A percentile compares a stretch with the other conserved stretches of the same genome.
These are phyloP conservation scores for Tapirus indicus DNA, from an alignment of 2,797 vertebrate species.

Conservation along the genomic window DNA sequence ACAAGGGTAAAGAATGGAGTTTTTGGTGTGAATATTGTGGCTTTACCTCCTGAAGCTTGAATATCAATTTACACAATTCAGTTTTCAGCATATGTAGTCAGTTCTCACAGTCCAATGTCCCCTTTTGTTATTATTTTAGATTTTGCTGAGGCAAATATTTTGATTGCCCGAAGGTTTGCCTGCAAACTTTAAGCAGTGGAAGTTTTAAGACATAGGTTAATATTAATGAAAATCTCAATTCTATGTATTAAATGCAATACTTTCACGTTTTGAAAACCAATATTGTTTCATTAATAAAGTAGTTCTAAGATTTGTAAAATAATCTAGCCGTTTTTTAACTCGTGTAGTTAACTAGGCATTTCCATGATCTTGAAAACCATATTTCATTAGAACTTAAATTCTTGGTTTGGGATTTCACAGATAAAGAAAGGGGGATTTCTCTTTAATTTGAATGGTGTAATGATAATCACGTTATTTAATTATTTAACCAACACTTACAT, in stretches of 20 bases:
- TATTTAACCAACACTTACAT: neutral
- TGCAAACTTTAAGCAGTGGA: conserved; percentile 50
- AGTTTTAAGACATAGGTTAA: conserved; percentile 67
- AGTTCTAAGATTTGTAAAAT: neutral
- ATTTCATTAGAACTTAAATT: conserved; percentile 50
- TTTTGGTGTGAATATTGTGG: conserved; percentile 7
- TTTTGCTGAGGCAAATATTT: conserved; percentile 77
- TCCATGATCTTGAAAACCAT: neutral
- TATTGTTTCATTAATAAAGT: conserved; percentile 46
- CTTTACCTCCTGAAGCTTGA: conserved; percentile 58
- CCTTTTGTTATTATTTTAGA: conserved; percentile 74
- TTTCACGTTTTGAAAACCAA: conserved; percentile 53
- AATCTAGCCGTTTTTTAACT: conserved; percentile 1
- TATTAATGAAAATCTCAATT: conserved; percentile 65
- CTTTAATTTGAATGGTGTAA: neutral
- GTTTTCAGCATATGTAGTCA: conserved; percentile 55
- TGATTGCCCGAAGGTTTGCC: conserved; percentile 73
- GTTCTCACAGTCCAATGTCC: conserved; percentile 28
- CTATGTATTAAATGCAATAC: conserved; percentile 51
- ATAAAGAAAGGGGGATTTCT: conserved; percentile 26
- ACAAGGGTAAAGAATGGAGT: neutral
- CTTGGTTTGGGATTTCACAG: neutral
- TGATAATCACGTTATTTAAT: conserved; percentile 16
- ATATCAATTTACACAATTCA: conserved; percentile 68
- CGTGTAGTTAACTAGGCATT: neutral